A percentile compares a stretch with the other conserved stretches of the same genome.
Evolutionary conservation across 2,113 vertebrate species (phyloP).

Genomic region (Pyrgilauda ruficollis): DNA sequence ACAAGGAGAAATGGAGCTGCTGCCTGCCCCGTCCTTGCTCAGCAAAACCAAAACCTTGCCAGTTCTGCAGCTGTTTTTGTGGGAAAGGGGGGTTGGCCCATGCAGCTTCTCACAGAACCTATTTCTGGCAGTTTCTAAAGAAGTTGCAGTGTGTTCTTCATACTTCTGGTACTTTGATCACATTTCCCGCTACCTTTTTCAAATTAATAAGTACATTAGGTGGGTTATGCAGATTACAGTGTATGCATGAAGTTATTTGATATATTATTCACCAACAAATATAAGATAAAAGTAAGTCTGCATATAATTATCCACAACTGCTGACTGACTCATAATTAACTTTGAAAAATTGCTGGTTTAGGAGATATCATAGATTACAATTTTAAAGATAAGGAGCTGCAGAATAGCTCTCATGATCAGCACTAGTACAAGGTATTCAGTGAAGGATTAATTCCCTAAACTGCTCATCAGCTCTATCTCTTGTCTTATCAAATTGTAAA

Average conservation of each 20-base stretch:
- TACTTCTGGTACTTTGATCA: neutral
- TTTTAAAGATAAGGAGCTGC: slow-evolving; percentile 51
- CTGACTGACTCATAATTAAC: slow-evolving; percentile 65
- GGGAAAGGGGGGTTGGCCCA: neutral
- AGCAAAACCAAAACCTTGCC: neutral
- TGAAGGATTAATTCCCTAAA: slow-evolving; percentile 49
- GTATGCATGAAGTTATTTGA: neutral
- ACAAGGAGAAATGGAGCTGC: neutral
- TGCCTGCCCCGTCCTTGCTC: neutral
- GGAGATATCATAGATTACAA: slow-evolving; percentile 38
- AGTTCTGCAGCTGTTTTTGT: neutral
- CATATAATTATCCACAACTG: slow-evolving; percentile 40
- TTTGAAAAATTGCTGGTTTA: slow-evolving; percentile 59
- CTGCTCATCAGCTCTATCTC: slow-evolving; percentile 46
- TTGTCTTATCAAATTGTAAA: slow-evolving; percentile 62
- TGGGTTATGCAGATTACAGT: slow-evolving; percentile 22
- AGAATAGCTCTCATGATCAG: slow-evolving; percentile 39
- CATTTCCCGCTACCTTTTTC: slow-evolving; percentile 5
- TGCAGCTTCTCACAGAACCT: neutral
- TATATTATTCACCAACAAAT: slow-evolving; percentile 41
- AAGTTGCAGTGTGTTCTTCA: neutral
- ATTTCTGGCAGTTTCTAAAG: neutral
- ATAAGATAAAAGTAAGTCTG: slow-evolving; percentile 39
- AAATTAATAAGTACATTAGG: neutral
- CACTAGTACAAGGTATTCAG: slow-evolving; percentile 33